A percentile compares a stretch with the other conserved stretches of the same genome.
These are phyloP conservation scores for Macrophya alboannulata DNA, from an alignment of 2,888 invertebrate species.

Conservation along the genomic window DNA sequence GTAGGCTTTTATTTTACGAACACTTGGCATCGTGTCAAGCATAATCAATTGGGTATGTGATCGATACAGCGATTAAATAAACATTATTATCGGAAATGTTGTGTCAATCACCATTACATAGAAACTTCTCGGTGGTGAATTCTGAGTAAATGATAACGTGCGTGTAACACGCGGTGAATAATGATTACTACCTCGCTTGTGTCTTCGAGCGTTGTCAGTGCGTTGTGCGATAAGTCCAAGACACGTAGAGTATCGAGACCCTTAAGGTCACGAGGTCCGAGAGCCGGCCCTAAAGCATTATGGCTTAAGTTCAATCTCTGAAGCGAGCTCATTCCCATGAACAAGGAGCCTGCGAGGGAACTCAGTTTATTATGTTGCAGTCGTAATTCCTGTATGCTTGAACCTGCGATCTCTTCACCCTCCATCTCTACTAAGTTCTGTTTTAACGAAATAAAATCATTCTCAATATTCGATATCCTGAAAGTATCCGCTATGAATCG, in stretches of 20 bases:
- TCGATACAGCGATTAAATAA: not conserved
- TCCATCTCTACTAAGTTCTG: slow-evolving; percentile 91
- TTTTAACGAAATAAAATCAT: slow-evolving; percentile 61
- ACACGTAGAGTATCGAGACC: slow-evolving; percentile 88
- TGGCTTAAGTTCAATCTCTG: slow-evolving; percentile 88
- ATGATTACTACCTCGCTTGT: slow-evolving; percentile 87
- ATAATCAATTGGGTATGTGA: not conserved
- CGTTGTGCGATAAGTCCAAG: slow-evolving; percentile 90
- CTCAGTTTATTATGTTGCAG: slow-evolving; percentile 89
- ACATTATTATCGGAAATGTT: too few species aligned
- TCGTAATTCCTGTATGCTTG: slow-evolving; percentile 87
- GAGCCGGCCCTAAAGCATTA: slow-evolving; percentile 86
- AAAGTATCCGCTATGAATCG: not conserved
- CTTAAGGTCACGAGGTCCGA: slow-evolving; percentile 90
- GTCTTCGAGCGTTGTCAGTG: slow-evolving; percentile 89
- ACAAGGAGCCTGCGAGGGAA: slow-evolving; percentile 87
- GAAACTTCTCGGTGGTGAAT: not conserved
- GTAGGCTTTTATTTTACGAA: not conserved
- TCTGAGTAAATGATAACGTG: not conserved
- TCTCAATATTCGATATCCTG: not conserved
- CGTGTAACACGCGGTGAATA: slow-evolving; percentile 5
- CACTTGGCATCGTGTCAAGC: not conserved
- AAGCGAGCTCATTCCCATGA: slow-evolving; percentile 88
- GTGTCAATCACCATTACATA: not conserved
- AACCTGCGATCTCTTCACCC: slow-evolving; percentile 78